Base-by-base conservation (phyloP, 2,797 vertebrate genomes). In the Gymnodraco acuticeps region DNA sequence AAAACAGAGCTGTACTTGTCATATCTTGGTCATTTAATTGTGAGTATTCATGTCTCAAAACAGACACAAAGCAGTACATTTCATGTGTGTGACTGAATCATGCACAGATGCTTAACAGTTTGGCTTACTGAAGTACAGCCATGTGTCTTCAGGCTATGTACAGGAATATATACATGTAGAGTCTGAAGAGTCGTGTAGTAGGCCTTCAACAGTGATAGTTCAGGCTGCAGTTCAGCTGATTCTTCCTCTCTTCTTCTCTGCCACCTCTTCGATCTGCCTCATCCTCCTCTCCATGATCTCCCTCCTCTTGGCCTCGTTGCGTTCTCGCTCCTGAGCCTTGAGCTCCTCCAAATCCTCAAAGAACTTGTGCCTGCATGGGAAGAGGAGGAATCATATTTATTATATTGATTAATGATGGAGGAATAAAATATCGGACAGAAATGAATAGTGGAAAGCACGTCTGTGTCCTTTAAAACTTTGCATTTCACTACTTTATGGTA, bases 281-380 rank as follows among this genome's bases (percentile, higher is more conserved):
- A 92, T 85, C 45, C 94, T 91, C 70, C 93, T 90, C 84, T 95
- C 93, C 81, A 96, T 16, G 17, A 96, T 58, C 46, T 94, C 94
- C 53, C 81, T 15, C 48, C 75, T 80, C 80, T 75, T 93, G 66
- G 78, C 71, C 0, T 93, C 15, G 13, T 90, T 87, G 15, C 83
- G 74, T 1, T 73, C 89, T 14, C 77, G 78, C 74, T 96, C 93
- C 87, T 90, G 82, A 8, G 90, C 93, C 67, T 92, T 86, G 41
- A 95, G 76, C 45, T 91, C 91, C 6, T 62, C 87, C 45, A 95
- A 38, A 2, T 96, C 94, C 17, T 88, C 70, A 0, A 95, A 87
- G 80, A 95, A 95, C 58, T 58, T 53, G 77, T 94, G 94, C 69
- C 95, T 96, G 85, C 1, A 17, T 2, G 38, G 8, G 16, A 38